Percentiles rank a stretch among this genome's conserved stretches.
These are phyloP conservation scores for Coregonus ussuriensis DNA, from an alignment of 2,797 vertebrate species.

Conservation along the genomic window DNA sequence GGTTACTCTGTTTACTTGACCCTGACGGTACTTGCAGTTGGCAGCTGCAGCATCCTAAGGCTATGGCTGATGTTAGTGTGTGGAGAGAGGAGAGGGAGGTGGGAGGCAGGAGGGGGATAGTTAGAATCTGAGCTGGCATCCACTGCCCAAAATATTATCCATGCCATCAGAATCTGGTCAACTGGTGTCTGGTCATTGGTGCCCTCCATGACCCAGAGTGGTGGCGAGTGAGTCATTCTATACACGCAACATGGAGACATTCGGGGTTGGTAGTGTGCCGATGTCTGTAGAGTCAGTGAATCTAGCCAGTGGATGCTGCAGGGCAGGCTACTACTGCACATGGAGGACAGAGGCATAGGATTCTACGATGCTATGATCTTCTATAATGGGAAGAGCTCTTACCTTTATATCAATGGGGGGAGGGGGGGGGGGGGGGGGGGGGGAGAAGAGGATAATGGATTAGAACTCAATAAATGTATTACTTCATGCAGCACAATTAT, in stretches of 20 bases:
- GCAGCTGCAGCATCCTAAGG: constrained; percentile 16
- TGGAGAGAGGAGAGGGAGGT: background rate
- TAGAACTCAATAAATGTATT: too few species aligned
- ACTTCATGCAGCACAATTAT: background rate
- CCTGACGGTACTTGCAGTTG: constrained; percentile 19
- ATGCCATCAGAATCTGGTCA: constrained; percentile 6
- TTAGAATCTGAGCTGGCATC: background rate
- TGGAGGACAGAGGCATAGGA: too few species aligned
- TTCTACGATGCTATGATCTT: too few species aligned
- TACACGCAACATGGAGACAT: constrained; percentile 12
- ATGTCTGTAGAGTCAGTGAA: background rate
- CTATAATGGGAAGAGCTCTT: too few species aligned
- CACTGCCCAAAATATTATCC: constrained; percentile 11
- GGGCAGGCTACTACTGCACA: too few species aligned
- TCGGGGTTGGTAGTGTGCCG: background rate
- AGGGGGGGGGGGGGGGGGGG: too few species aligned
- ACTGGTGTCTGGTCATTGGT: constrained; percentile 15
- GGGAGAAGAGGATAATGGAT: too few species aligned
- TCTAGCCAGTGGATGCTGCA: background rate
- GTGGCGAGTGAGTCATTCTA: constrained; percentile 6
- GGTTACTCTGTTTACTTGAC: constrained; percentile 35
- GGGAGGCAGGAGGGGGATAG: background rate
- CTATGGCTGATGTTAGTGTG: constrained; percentile 20
- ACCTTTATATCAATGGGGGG: too few species aligned
- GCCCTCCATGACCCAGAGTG: background rate